Base-by-base conservation (phyloP, 2,888 invertebrate genomes). In the Dioctria rufipes region DNA sequence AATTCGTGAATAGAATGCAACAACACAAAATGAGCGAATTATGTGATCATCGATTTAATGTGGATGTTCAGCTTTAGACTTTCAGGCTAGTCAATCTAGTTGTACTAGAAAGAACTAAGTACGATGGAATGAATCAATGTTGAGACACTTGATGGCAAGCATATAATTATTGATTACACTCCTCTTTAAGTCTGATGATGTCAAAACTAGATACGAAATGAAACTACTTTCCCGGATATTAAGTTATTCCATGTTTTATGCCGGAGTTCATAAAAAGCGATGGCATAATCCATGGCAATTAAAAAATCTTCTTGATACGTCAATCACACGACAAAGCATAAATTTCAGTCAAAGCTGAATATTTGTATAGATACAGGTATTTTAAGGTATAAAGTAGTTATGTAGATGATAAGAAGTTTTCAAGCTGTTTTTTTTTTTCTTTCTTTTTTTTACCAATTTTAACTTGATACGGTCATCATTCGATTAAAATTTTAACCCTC, bases 1-100 rank as follows among this genome's bases (percentile, higher is more conserved):
- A 67, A 67, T 78, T 66, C 51, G 66, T 54, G 78, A 78, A 66
- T 78, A 78, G 66, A 78, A 66, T 66, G 78, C 78, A 78, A 65
- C 66, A 66, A 54, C 39, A 39, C 66, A 66, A 78, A 66, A 66
- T 58, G 58, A 65, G 58, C 78, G 51, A 78, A 78, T 78, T 78
- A 78, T 78, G 78, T 78, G 78, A 78, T 78, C 78, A 78, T 66
- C 78, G 66, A 51, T 67, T 66, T 66, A 39, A 49, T 25, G 67
- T 46, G 54, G 78, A 43, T 46, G 46, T 51, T 46, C 13, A 5
- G 40, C 25, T 25, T 25, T 25, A 61, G 5, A 54, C 54, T 54
- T 54, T 11, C n/a, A 54, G 54, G 25, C 25, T 25, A 25, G 25
- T 25, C 25, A 25, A 3, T 11, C 54, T 54, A n/a, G 11, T 54